Base-by-base conservation (phyloP, 2,888 invertebrate genomes). In the Phalangium opilio region DNA sequence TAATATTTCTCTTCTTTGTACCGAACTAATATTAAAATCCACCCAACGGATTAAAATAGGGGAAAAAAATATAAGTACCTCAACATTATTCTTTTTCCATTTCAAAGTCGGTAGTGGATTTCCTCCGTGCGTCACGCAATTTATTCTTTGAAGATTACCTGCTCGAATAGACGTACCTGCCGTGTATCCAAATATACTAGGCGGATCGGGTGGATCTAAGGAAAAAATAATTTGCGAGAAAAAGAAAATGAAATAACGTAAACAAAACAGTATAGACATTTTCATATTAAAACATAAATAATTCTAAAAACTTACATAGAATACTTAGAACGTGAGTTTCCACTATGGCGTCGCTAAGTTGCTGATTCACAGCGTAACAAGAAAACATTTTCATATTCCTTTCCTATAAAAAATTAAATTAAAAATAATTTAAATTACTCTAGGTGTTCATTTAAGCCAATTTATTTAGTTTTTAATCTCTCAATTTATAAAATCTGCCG, bases 111-210 rank as follows among this genome's bases (percentile, higher is more conserved):
- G 89, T 46, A 85, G 71, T 10, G 96, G 96, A 70, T 96, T 93
- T 41, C 96, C 96, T 14, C 95, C 91, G 10, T 81, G 77, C 3
- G 93, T 86, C 42, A 84, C 81, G 67, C 96, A 98, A 38, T 84
- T 81, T 57, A 96, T 75, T 65, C 81, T 83, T 65, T 89, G 81
- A 3, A 83, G 75, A 1, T 83, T 81, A 11, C 90, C 91, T 17
- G 85, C 82, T 35, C 81, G 76, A 53, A 91, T 77, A 40, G 80
- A 78, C 20, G 78, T 78, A 10, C 83, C 83, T 50, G 81, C 80
- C 15, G 79, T 77, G 68, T 89, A 86, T n/a, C 91, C 93, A 27
- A 82, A 81, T 62, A 98, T 90, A 62, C 79, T 76, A 3, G 95
- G 87, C 10, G 78, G 77, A 52, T 84, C 81, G 5, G 96, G 96